Percentiles rank a stretch among this genome's conserved stretches.
These are phyloP conservation scores for Eilema caniola DNA, from an alignment of 2,888 invertebrate genomes.

Conservation along the genomic window DNA sequence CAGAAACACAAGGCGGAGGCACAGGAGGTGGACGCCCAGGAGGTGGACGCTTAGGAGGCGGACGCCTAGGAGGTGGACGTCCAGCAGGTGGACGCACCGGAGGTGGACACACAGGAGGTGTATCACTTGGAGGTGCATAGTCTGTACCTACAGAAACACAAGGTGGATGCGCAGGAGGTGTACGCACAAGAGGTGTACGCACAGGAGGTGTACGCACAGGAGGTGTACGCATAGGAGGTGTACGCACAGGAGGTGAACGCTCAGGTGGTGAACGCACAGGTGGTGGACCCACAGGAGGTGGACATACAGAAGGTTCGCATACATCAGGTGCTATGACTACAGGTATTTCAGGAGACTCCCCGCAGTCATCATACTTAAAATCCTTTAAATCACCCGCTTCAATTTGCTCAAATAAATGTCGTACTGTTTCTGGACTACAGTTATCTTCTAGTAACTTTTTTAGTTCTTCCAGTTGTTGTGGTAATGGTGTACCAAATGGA, in stretches of 20 bases:
- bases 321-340: background rate
- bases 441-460: slow-evolving; percentile 10
- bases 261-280: background rate
- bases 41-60: background rate
- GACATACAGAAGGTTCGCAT: background rate
- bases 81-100: background rate
- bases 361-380: background rate
- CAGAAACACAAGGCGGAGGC: background rate
- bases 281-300: background rate
- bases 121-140: too few species aligned
- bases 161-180: background rate
- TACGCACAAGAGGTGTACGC: background rate
- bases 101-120: background rate
- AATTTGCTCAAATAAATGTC: slow-evolving; percentile 3
- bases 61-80: background rate
- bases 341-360: background rate
- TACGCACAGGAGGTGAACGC: background rate
- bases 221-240: background rate
- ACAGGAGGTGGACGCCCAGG: background rate
- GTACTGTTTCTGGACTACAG: slow-evolving; percentile 2
- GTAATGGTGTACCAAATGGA: slow-evolving; percentile 3
- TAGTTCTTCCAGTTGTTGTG: background rate
- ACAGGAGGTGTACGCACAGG: background rate
- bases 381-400: background rate
- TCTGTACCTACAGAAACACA: too few species aligned